Percentiles rank a stretch among this genome's conserved stretches.
phyloP scores from a whole-genome alignment of 2,113 vertebrate species.

The Steatornis caripensis region DNA sequence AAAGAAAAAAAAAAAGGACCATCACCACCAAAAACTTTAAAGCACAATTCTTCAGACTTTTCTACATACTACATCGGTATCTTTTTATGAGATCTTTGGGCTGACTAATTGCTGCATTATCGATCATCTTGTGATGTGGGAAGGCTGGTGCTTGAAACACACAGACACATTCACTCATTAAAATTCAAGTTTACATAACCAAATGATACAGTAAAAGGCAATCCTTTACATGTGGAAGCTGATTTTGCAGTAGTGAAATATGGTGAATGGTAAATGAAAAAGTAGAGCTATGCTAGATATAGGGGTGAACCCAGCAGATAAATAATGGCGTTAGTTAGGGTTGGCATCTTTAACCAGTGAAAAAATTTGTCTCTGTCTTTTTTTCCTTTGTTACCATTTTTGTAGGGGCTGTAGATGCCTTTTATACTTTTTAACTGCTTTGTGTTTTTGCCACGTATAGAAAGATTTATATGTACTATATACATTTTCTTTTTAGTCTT shows the following conservation, averaged over 20 bases:
- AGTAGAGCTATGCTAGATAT: not conserved
- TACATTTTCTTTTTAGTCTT: not conserved
- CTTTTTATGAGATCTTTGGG: slow-evolving; percentile 38
- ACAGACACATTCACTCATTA: not conserved
- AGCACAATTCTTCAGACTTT: slow-evolving; percentile 11
- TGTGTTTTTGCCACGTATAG: not conserved
- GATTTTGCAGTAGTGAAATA: not conserved
- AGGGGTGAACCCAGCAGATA: not conserved
- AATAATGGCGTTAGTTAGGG: not conserved
- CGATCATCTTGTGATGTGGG: not conserved
- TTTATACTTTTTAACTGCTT: not conserved
- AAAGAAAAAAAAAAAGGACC: not conserved
- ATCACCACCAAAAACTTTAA: not conserved
- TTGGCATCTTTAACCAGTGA: not conserved
- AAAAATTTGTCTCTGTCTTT: slow-evolving; percentile 7
- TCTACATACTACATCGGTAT: not conserved
- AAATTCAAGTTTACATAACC: not conserved
- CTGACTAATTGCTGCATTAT: not conserved
- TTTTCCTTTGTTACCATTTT: not conserved
- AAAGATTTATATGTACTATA: not conserved
- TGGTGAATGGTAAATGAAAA: not conserved
- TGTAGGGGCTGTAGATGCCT: not conserved
- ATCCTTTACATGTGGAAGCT: not conserved
- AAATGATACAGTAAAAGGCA: not conserved
- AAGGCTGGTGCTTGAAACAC: not conserved